phyloP scores from a whole-genome alignment of 2,888 invertebrate species.

The Arrhopalites spinosus region DNA sequence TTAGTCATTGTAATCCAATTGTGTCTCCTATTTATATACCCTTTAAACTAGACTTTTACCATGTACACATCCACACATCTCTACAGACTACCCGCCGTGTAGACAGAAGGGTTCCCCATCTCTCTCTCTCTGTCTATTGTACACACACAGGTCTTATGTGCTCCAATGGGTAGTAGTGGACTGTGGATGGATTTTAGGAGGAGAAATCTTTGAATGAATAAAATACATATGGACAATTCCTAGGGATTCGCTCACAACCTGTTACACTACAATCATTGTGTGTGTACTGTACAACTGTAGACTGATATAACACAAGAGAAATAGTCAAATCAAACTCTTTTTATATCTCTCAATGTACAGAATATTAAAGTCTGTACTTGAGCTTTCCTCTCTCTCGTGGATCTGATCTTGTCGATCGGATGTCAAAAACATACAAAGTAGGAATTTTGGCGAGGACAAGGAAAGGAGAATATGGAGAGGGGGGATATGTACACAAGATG shows the following conservation, averaged over 20 bases:
- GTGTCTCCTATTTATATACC: constrained; percentile 36
- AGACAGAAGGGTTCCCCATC: constrained; percentile 54
- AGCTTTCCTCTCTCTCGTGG: constrained; percentile 15
- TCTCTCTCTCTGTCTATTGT: too few relatives aligned
- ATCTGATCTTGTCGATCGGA: constrained; percentile 35
- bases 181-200: not conserved
- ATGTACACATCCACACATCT: not conserved
- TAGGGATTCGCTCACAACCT: constrained; percentile 46
- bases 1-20: constrained; percentile 54
- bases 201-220: constrained; percentile 7
- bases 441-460: constrained; percentile 24
- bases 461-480: not conserved
- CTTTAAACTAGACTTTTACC: too few relatives aligned
- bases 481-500: not conserved
- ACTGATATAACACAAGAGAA: constrained; percentile 5
- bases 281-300: not conserved
- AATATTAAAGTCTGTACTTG: not conserved
- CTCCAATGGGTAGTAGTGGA: constrained; percentile 12
- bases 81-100: constrained; percentile 52
- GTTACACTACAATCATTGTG: constrained; percentile 44
- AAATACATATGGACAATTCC: constrained; percentile 18
- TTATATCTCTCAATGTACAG: too few relatives aligned
- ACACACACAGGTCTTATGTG: not conserved
- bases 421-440: constrained; percentile 39
- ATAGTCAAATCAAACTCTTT: too few relatives aligned